Base-by-base conservation (phyloP, 1,140 invertebrate species). In the Melanaphis sacchari region DNA sequence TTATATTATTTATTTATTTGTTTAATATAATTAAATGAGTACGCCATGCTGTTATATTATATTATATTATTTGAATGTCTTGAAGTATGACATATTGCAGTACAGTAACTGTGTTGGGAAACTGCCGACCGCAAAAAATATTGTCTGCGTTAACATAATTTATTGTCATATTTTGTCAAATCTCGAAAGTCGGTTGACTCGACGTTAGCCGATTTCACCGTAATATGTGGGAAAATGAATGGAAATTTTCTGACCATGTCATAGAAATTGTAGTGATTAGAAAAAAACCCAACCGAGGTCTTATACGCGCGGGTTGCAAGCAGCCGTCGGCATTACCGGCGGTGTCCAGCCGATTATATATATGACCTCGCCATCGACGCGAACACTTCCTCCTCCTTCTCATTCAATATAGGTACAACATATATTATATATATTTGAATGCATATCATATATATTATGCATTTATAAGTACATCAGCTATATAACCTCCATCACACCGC, bases 361-460 rank as follows among this genome's bases (percentile, higher is more conserved):
- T n/a, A 36, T 22, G 87, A 52, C 87, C 87, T 89, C 36, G 87
- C 46, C n/a, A 38, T 36, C 36, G 21, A 89, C 21, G n/a, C 46
- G 22, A 89, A 89, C 87, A 89, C 87, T 89, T 89, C 87, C 87
- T 89, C 43, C 46, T 88, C 6, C 40, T 89, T 11, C n/a, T 88
- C n/a, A 0, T 49, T 36, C 46, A 43, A 36, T 59, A n/a, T 11
- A 31, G 11, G 31, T 66, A 66, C 31, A 76, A 76, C n/a, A n/a
- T 7, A 76, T n/a, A n/a, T n/a, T 31, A 59, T 59, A 59, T 15
- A 59, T 31, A 59, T 31, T 24, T 52, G 22, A 59, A 31, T 31
- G 26, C 2, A 31, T 59, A 81, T 41, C 7, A 31, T 22, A 21
- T 43, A 46, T 89, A 49, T 49, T n/a, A 88, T 36, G 41, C 59